Base-by-base conservation (phyloP, 2,888 invertebrate genomes). In the Taenaris catops region DNA sequence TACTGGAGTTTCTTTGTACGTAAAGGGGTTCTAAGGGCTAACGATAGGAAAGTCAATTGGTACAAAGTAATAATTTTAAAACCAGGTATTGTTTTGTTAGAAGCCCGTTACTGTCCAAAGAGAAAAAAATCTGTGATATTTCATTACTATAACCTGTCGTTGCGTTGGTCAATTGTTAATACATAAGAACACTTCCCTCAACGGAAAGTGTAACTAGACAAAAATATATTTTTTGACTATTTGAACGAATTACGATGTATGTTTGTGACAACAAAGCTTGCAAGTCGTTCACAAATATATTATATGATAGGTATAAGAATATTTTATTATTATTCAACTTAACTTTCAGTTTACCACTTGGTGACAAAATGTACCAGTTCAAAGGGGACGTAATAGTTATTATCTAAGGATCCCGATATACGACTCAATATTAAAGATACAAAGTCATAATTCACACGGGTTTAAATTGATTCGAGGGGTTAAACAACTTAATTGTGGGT, bases 181-280 rank as follows among this genome's bases (percentile, higher is more conserved):
- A 65, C 78, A 75, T 79, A 80, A 73, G 67, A 65, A 63, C 78
- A 73, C 75, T 73, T 71, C 70, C 70, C 55, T 53, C 50, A 59
- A 55, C 50, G 74, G 69, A 69, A 67, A 63, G 71, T 80, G 80
- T 71, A 54, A 64, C 66, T 75, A 80, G 73, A 84, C 83, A 76
- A 84, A 79, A 80, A 79, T 87, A 87, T 87, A 87, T 87, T 87
- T 87, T 87, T 87, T 86, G 86, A 87, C 83, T 76, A 80, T 78
- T 79, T 83, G 83, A 81, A 72, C 72, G 78, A 76, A 78, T 80
- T 79, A 70, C 80, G n/a, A 73, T 54, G 65, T 65, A 72, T 67
- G 65, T 74, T 76, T 80, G 81, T 80, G 76, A 74, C 75, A 66
- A 70, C 69, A 71, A 69, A 75, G 73, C 70, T 76, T 73, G 67